Evolutionary conservation across 2,888 invertebrate species (phyloP), one percentile per base, ranked within the genome.

Genomic region (Caenorhabditis macrosperma): DNA sequence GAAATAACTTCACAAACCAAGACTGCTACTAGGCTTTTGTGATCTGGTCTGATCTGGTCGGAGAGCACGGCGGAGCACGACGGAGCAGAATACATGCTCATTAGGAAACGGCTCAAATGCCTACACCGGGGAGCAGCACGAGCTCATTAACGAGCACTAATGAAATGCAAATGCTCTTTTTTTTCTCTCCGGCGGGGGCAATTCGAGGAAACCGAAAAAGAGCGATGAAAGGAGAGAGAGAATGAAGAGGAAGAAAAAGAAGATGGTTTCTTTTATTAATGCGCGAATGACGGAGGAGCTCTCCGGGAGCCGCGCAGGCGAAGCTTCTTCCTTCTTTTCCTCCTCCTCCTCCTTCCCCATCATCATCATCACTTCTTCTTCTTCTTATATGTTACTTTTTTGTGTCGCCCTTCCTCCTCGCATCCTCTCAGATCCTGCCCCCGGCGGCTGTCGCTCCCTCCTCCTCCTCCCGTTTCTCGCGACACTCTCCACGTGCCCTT

Each of bases 401-500:
- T 61, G 44, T 44, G 44, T 44, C 44, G 44, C 44, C 44, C 44
- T 44, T 17, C 20, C 17, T 30, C 33, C n/a, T 33, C 33, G 30
- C 33, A 44, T n/a, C 44, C 44, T 44, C 44, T 44, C 5, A 44
- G 44, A 44, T 44, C 44, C 44, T 44, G 44, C 44, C 44, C 44
- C 44, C 17, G n/a, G 44, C 33, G 5, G n/a, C 52, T 54, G 41
- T 54, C 60, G 28, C 41, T 52, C 59, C 30, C 52, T 52, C 33
- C 38, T 38, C 20, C 59, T 59, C 41, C 28, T 41, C 26, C 59
- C 57, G 52, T 60, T 38, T 69, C 69, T 50, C 69, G 26, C 69
- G 52, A 63, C 59, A 63, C 64, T 64, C 64, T 64, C 57, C 72
- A 64, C 72, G 63, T 64, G 55, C 72, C 64, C 72, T 64, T 64